These are phyloP conservation scores for Eonycteris spelaea DNA, from an alignment of 2,113 vertebrate species.

Conservation along the genomic window DNA sequence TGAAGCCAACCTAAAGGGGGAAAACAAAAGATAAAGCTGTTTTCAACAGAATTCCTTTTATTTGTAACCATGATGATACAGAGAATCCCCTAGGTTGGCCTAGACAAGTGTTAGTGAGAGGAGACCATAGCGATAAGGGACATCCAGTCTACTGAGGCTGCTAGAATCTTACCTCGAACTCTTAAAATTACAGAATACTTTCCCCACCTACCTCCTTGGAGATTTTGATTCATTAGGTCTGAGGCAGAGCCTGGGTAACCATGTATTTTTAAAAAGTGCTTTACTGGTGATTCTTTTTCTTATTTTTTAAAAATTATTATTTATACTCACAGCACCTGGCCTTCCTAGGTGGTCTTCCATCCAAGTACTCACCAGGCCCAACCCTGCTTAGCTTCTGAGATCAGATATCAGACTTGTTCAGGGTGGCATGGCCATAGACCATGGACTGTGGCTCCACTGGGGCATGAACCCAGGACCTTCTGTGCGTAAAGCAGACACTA, in stretches of 20 bases:
- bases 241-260: background rate
- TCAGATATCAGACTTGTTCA: no score
- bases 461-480: no score
- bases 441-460: no score
- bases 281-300: background rate
- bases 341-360: no score
- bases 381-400: no score
- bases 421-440: no score
- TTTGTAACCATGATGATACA: background rate
- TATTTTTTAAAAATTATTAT: background rate
- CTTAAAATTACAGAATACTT: background rate
- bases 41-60: conserved; percentile 29
- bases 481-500: no score
- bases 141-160: background rate
- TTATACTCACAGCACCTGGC: no score
- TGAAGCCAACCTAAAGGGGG: conserved; percentile 82
- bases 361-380: no score
- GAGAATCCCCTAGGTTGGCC: background rate
- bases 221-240: background rate
- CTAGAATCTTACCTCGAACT: background rate
- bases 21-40: conserved; percentile 30
- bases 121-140: background rate
- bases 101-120: background rate
- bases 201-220: background rate
- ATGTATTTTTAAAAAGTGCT: background rate